Evolutionary conservation across 1,140 invertebrate genomes (phyloP).

Genomic region (Drosophila pseudoananassae): DNA sequence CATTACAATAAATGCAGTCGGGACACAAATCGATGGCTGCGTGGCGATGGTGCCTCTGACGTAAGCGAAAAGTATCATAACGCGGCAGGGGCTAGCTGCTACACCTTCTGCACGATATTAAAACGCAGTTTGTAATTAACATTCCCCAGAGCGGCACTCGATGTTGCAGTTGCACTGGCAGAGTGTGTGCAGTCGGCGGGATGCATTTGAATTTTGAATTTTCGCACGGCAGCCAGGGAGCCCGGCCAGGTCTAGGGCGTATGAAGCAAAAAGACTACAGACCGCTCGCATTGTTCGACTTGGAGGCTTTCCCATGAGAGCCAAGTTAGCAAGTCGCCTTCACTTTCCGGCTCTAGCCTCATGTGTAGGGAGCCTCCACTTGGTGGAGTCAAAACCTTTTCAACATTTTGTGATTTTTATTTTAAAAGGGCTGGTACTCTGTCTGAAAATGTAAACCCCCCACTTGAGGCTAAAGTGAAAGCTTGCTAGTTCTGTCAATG

Average conservation of each 20-base stretch:
- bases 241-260: conserved; percentile 21
- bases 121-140: conserved; percentile 49
- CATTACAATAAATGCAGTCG: conserved; percentile 20
- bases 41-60: conserved; percentile 18
- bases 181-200: conserved; percentile 17
- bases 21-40: conserved; percentile 35
- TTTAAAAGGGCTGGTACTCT: not conserved
- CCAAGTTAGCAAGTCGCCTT: not conserved
- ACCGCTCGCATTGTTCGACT: conserved; percentile 20
- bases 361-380: not conserved
- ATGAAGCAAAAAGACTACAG: conserved; percentile 2
- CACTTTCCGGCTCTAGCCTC: not conserved
- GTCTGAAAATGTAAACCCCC: not conserved
- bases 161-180: not conserved
- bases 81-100: conserved; percentile 13
- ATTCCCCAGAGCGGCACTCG: conserved; percentile 21
- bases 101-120: conserved; percentile 49
- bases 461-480: not conserved
- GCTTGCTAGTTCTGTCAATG: not conserved
- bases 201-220: conserved; percentile 44
- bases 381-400: conserved; percentile 3
- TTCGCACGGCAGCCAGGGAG: conserved; percentile 26
- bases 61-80: conserved; percentile 5
- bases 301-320: conserved; percentile 13
- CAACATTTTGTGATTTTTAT: not conserved